phyloP scores from a whole-genome alignment of 2,888 invertebrate species.

The Agrenia bidenticulata region DNA sequence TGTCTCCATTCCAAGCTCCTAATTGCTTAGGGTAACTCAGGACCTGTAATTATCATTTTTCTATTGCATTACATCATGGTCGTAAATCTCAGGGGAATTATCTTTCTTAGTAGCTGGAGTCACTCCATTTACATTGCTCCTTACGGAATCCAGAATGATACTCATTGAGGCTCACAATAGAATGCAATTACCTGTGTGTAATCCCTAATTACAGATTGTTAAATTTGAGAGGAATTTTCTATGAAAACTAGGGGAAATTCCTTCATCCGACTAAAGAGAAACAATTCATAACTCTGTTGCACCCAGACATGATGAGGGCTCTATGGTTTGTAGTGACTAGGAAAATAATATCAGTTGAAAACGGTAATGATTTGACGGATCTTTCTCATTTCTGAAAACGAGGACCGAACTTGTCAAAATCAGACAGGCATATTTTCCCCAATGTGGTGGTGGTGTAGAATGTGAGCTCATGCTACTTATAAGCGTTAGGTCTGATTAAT shows the following conservation, averaged over 20 bases:
- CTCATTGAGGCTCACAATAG: no score
- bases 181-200: not conserved
- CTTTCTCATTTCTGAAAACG: conserved; percentile 5
- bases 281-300: no score
- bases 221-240: no score
- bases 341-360: not conserved
- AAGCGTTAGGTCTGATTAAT: conserved; percentile 42
- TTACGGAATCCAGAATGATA: not conserved
- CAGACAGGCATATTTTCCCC: not conserved
- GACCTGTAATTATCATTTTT: conserved; percentile 13
- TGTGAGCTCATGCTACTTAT: not conserved
- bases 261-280: no score
- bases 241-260: no score
- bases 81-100: conserved; percentile 12
- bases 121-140: not conserved
- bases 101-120: not conserved
- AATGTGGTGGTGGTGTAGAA: not conserved
- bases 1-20: not conserved
- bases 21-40: not conserved
- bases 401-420: conserved; percentile 3
- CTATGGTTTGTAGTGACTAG: not conserved
- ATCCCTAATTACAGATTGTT: conserved; percentile 3
- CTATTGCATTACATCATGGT: not conserved
- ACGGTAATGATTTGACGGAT: conserved; percentile 10
- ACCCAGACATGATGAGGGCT: no score